Percentiles rank a stretch among this genome's conserved stretches.
These are phyloP conservation scores for Agonopterix subpropinquella DNA, from an alignment of 2,888 invertebrate genomes.

Conservation along the genomic window DNA sequence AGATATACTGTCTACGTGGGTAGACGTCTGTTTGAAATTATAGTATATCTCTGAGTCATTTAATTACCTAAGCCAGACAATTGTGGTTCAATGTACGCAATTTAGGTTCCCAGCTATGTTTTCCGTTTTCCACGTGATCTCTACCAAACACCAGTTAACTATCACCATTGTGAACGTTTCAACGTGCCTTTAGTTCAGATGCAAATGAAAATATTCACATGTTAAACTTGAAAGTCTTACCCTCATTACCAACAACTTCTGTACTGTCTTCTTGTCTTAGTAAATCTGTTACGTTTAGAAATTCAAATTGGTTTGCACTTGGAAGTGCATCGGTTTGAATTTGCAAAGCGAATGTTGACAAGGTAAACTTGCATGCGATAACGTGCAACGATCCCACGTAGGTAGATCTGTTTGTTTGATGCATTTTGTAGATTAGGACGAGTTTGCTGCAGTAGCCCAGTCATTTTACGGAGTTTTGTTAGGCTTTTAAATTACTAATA, in stretches of 20 bases:
- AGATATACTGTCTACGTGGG: constrained; percentile 27
- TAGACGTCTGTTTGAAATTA: constrained; percentile 17
- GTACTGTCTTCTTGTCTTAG: constrained; percentile 4
- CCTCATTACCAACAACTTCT: not conserved
- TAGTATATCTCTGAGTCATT: constrained; percentile 30
- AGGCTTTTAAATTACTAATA: no score
- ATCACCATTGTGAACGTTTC: not conserved
- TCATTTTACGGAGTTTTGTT: no score
- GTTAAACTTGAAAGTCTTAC: no score
- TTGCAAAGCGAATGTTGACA: constrained; percentile 11
- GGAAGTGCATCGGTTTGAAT: constrained; percentile 21
- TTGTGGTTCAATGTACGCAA: constrained; percentile 54
- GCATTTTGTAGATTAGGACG: not conserved
- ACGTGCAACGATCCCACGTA: not conserved
- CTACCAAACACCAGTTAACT: not conserved
- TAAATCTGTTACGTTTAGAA: constrained; percentile 23
- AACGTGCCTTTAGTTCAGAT: no score
- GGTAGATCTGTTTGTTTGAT: not conserved
- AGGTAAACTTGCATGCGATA: not conserved
- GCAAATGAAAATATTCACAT: no score
- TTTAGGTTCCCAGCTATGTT: constrained; percentile 45
- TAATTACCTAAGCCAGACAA: constrained; percentile 35
- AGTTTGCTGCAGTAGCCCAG: not conserved
- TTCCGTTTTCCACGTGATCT: constrained; percentile 49
- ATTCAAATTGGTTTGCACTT: constrained; percentile 22